A percentile compares a stretch with the other conserved stretches of the same genome.
These are phyloP conservation scores for Cylindroiulus punctatus DNA, from an alignment of 2,888 invertebrate species.

Conservation along the genomic window DNA sequence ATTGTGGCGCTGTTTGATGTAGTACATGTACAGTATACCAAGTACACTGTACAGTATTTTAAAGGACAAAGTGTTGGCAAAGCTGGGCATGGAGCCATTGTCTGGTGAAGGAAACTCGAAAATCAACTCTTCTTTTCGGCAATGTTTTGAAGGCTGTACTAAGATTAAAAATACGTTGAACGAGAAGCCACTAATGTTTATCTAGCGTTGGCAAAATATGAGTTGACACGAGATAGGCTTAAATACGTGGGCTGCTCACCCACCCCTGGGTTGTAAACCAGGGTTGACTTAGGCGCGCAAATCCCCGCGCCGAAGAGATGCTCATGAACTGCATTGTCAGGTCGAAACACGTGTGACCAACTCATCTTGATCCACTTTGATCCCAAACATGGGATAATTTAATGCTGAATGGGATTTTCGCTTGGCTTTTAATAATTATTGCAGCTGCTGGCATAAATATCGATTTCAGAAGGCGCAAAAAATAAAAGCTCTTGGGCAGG, in stretches of 20 bases:
- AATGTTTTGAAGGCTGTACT: constrained; percentile 18
- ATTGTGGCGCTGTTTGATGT: no score
- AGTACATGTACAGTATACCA: no score
- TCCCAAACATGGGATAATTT: constrained; percentile 24
- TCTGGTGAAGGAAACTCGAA: not conserved
- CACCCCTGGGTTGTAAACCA: constrained; percentile 3
- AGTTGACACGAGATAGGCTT: constrained; percentile 46
- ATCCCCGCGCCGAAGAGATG: constrained; percentile 13
- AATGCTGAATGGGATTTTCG: constrained; percentile 23
- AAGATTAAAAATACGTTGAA: constrained; percentile 50
- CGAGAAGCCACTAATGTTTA: constrained; percentile 48
- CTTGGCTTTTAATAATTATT: constrained; percentile 40
- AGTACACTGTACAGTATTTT: not conserved
- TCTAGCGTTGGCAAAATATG: constrained; percentile 39
- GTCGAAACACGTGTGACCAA: constrained; percentile 1
- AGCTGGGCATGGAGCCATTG: not conserved
- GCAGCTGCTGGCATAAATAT: constrained; percentile 34
- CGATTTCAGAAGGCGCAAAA: constrained; percentile 23
- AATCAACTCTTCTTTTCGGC: constrained; percentile 7
- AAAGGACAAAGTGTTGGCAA: not conserved
- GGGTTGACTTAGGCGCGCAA: not conserved
- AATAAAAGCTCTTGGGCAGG: not conserved
- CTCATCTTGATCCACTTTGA: constrained; percentile 38
- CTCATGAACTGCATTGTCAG: constrained; percentile 21
- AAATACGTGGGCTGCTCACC: not conserved